Conservation (phyloP, 2,888 invertebrate genomes). For the Clusia tigrina region DNA sequence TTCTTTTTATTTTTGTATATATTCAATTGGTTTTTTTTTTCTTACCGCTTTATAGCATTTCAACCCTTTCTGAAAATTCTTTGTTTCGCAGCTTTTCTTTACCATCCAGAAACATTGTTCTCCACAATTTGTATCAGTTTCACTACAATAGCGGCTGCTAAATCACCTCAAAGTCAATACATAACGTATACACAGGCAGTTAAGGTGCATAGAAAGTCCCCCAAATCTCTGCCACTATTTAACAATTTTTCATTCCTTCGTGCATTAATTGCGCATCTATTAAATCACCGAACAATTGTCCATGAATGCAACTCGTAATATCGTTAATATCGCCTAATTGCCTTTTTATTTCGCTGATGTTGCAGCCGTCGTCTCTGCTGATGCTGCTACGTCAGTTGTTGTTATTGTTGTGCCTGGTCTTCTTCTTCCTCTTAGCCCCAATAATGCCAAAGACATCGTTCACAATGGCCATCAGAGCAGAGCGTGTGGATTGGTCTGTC, state of each 20-base stretch:
- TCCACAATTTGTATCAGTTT: background rate
- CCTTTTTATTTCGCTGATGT: constrained; percentile 59
- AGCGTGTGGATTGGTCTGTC: no score
- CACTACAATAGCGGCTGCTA: background rate
- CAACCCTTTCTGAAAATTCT: background rate
- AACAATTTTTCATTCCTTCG: constrained; percentile 10
- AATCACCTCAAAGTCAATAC: no score
- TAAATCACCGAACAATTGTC: background rate
- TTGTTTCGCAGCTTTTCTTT: background rate
- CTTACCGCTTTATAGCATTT: background rate
- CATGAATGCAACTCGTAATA: constrained; percentile 23
- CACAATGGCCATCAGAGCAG: no score
- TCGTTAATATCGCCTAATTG: constrained; percentile 59
- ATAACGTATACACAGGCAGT: no score
- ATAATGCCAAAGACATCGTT: no score
- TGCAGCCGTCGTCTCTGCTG: no score
- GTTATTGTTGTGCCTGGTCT: no score
- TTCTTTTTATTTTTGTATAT: background rate
- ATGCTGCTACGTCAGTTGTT: no score
- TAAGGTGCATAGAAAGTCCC: no score
- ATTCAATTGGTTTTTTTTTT: background rate
- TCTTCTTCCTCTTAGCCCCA: no score
- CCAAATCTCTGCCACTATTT: background rate
- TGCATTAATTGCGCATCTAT: constrained; percentile 15
- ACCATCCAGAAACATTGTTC: background rate